Evolutionary conservation across 1,140 invertebrate genomes (phyloP), one percentile per base, ranked within the genome.

Genomic region (Nebria ingens): DNA sequence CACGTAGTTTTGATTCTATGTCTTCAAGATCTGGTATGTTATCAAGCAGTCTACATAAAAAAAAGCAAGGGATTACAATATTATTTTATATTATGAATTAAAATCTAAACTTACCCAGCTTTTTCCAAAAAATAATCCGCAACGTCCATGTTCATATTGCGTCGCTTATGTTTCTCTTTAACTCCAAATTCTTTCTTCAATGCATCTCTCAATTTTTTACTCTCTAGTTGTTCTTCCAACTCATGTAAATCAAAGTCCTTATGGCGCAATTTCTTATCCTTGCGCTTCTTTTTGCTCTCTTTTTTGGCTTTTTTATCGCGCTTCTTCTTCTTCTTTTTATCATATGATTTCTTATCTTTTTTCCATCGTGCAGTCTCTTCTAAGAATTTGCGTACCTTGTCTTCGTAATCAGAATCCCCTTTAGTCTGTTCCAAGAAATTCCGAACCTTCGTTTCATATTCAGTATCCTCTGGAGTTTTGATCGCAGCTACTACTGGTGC

Each of bases 391-490:
- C 86, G 77, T 25, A 91, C 85, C 69, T 88, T 89, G 51, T 85
- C 82, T 66, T 89, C 86, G 62, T 89, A 90, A 68, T 89, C 87
- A 0, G 85, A 86, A 64, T 90, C 87, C 61, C 85, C 84, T 70
- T 86, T 86, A 1, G 84, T 86, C 68, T 86, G 83, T 61, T 86
- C 83, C 34, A 88, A 67, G 67, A 89, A 88, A 55, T 83, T 81
- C 2, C 85, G 78, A 19, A 90, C 79, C 75, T 87, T 83, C 13
- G 77, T 64, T 59, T 87, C 85, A 62, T 87, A 87, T 84, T 83
- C 51, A 69, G 71, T 58, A 66, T 74, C 64, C 76, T 76, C 59
- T 75, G 76, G 0, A 71, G 72, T 55, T 70, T 70, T 53, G n/a
- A n/a, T n/a, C n/a, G n/a, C n/a, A 71, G 66, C 17, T 66, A 62